Evolutionary conservation across 2,888 invertebrate species (phyloP).

Genomic region (Cataglyphis albicans): DNA sequence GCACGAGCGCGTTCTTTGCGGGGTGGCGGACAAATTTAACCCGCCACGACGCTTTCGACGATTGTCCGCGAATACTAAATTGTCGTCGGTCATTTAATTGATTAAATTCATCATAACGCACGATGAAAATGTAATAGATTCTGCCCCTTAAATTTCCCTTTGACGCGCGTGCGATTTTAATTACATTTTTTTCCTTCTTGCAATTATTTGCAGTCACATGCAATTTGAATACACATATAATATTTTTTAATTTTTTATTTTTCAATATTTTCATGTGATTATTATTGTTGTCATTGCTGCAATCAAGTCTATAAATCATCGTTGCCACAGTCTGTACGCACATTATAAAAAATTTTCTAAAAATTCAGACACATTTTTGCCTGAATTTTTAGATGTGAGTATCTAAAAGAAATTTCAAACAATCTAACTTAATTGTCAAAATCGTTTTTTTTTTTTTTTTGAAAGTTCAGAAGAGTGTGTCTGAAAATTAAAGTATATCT

Average conservation of each 20-base stretch:
- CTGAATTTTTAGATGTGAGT: too few relatives aligned
- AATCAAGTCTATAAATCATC: constrained; percentile 4
- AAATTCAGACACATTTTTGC: too few relatives aligned
- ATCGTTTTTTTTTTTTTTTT: too few relatives aligned
- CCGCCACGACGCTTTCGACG: constrained; percentile 5
- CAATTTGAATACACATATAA: not conserved
- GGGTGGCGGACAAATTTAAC: constrained; percentile 36
- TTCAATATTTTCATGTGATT: not conserved
- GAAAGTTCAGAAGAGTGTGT: too few relatives aligned
- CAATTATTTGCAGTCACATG: not conserved
- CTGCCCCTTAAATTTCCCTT: not conserved
- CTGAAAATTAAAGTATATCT: too few relatives aligned
- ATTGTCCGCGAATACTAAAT: not conserved
- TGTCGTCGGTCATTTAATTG: not conserved
- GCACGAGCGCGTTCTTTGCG: constrained; percentile 7
- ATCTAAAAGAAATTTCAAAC: too few relatives aligned
- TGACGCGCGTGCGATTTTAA: not conserved
- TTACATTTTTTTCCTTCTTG: not conserved
- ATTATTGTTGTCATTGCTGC: not conserved
- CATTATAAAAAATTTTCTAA: too few relatives aligned
- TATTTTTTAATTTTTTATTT: too few relatives aligned
- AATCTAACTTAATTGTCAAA: too few relatives aligned
- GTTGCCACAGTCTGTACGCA: constrained; percentile 12
- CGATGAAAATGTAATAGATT: not conserved
- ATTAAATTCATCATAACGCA: not conserved